Evolutionary conservation across 2,888 invertebrate species (phyloP).

Genomic region (Elmis aenea): DNA sequence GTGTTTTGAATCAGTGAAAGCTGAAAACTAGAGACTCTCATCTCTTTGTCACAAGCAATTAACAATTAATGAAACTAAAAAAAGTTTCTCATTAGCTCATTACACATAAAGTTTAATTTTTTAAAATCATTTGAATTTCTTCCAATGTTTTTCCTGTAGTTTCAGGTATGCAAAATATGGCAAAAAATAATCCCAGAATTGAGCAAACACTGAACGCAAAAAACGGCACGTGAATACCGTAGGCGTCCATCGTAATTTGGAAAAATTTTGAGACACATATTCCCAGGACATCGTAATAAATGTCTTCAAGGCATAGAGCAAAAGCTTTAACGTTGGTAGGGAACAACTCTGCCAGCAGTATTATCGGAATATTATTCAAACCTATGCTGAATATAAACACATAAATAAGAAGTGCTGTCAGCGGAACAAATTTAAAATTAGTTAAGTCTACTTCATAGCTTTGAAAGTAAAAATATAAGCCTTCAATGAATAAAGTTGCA

Average conservation of each 20-base stretch:
- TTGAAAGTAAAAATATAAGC: slow-evolving; percentile 43
- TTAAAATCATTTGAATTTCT: slow-evolving; percentile 46
- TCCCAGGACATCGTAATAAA: slow-evolving; percentile 46
- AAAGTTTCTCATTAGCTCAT: no score
- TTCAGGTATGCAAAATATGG: slow-evolving; percentile 59
- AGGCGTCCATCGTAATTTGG: slow-evolving; percentile 50
- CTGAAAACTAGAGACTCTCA: no score
- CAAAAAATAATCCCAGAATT: slow-evolving; percentile 57
- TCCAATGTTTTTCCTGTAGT: slow-evolving; percentile 67
- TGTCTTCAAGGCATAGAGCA: slow-evolving; percentile 49
- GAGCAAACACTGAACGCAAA: slow-evolving; percentile 61
- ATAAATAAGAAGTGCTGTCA: slow-evolving; percentile 51
- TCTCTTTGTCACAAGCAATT: no score
- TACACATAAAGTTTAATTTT: no score
- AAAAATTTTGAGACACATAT: slow-evolving; percentile 46
- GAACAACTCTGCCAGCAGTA: slow-evolving; percentile 50
- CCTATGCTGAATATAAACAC: slow-evolving; percentile 49
- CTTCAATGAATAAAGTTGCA: slow-evolving; percentile 38
- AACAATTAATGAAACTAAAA: no score
- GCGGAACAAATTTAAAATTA: slow-evolving; percentile 44
- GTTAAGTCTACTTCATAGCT: slow-evolving; percentile 33
- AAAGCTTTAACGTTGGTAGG: slow-evolving; percentile 50
- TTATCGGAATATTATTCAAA: slow-evolving; percentile 48
- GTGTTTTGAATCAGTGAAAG: no score
- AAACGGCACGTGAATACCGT: slow-evolving; percentile 60